These are phyloP conservation scores for Ceyx margarethae DNA, from an alignment of 2,113 vertebrate genomes.

Conservation along the genomic window DNA sequence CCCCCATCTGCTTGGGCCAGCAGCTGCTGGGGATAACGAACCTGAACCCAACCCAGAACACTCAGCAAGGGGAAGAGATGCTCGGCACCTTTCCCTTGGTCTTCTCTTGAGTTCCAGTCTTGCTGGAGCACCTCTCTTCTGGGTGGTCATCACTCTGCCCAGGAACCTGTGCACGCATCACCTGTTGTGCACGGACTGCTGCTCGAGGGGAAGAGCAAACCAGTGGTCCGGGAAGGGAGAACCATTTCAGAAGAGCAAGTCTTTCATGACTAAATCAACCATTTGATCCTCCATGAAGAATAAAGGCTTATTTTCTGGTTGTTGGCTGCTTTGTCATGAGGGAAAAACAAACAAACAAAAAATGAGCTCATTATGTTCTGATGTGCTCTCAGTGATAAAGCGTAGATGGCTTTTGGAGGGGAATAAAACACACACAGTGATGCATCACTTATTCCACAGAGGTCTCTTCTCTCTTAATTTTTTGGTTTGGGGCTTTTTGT, in stretches of 20 bases:
- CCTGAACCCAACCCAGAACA: too few relatives aligned
- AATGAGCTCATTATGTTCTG: slow-evolving; percentile 19
- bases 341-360: slow-evolving; percentile 5
- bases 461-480: not conserved
- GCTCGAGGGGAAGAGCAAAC: accelerated
- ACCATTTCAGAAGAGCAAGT: not conserved
- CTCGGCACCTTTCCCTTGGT: not conserved
- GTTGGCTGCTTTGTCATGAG: slow-evolving; percentile 12
- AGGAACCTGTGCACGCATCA: accelerated
- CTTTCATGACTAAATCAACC: not conserved
- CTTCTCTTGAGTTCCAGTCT: not conserved
- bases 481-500: not conserved
- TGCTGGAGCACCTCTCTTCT: not conserved
- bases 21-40: too few relatives aligned
- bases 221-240: accelerated
- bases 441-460: not conserved
- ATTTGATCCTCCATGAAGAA: not conserved
- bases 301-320: not conserved
- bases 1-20: too few relatives aligned
- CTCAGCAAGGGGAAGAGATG: accelerated
- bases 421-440: not conserved
- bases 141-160: not conserved
- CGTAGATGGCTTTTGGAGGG: not conserved
- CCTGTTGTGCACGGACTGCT: accelerated
- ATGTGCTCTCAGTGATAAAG: not conserved